Evolutionary conservation across 2,113 vertebrate genomes (phyloP).

Genomic region (Neogobius melanostomus): DNA sequence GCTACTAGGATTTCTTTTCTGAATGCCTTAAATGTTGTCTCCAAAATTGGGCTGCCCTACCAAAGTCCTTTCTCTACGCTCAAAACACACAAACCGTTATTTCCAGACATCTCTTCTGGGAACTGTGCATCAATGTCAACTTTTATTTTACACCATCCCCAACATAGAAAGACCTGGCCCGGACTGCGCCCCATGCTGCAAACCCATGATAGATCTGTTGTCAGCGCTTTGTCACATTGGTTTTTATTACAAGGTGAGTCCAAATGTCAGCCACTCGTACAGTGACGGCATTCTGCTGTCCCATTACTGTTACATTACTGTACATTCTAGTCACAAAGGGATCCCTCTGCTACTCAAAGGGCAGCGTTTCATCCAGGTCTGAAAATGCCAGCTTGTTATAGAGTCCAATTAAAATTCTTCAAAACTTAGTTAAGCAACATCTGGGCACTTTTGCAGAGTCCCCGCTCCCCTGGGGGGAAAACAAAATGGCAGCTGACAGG

Average conservation of each 20-base stretch:
- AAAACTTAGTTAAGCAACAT: too few species aligned
- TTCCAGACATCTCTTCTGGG: too few species aligned
- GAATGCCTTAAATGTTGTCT: too few species aligned
- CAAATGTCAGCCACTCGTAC: conserved; percentile 55
- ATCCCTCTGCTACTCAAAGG: conserved; percentile 8
- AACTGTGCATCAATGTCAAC: conserved; percentile 12
- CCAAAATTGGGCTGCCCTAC: too few species aligned
- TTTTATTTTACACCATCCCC: conserved; percentile 10
- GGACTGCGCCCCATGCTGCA: conserved; percentile 43
- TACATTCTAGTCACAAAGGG: conserved; percentile 27
- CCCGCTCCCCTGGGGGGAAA: too few species aligned
- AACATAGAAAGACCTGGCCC: not conserved
- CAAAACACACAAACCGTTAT: too few species aligned
- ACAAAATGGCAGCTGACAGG: too few species aligned
- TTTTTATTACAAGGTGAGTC: conserved; percentile 65
- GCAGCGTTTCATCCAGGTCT: conserved; percentile 17
- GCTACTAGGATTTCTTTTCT: too few species aligned
- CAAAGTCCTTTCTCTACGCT: too few species aligned
- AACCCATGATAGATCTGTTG: conserved; percentile 51
- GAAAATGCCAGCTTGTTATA: not conserved
- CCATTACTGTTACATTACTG: conserved; percentile 6
- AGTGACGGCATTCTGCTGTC: conserved; percentile 49
- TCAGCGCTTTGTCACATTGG: conserved; percentile 50
- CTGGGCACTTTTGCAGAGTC: too few species aligned
- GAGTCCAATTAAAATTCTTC: too few species aligned